A percentile compares a stretch with the other conserved stretches of the same genome.
phyloP scores from a whole-genome alignment of 2,113 vertebrate species.

The Tupaia chinensis region DNA sequence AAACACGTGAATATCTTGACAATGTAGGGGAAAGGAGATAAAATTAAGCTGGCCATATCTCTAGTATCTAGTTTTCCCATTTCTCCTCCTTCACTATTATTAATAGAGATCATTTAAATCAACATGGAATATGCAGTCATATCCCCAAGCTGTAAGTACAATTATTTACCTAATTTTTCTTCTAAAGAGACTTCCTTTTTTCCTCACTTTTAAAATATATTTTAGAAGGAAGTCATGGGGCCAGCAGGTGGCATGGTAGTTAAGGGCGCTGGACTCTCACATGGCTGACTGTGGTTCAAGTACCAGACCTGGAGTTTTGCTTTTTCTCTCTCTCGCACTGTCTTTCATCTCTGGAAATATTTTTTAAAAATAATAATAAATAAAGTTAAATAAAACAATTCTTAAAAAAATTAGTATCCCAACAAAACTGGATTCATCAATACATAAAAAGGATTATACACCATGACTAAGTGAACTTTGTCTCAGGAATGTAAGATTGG shows the following conservation, averaged over 20 bases:
- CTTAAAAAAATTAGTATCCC: background rate
- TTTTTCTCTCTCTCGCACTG: too few species aligned
- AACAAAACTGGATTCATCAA: constrained; percentile 9
- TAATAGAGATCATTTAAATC: background rate
- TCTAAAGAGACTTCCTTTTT: background rate
- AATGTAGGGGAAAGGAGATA: background rate
- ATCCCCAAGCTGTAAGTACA: background rate
- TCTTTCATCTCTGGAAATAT: too few species aligned
- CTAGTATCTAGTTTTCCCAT: background rate
- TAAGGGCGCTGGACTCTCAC: too few species aligned
- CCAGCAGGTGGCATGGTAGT: too few species aligned
- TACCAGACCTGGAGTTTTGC: too few species aligned
- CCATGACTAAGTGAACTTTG: background rate
- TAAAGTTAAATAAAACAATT: background rate
- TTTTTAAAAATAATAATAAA: too few species aligned
- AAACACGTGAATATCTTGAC: background rate
- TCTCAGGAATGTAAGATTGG: background rate
- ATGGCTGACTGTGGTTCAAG: too few species aligned
- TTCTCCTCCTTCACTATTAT: background rate
- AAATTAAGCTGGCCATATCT: background rate
- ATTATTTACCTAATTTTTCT: constrained; percentile 1
- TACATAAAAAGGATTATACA: background rate
- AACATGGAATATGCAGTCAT: background rate
- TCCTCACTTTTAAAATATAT: background rate
- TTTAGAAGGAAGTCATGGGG: background rate